These are phyloP conservation scores for Cataglyphis livida DNA, from an alignment of 2,888 invertebrate species.

Conservation along the genomic window DNA sequence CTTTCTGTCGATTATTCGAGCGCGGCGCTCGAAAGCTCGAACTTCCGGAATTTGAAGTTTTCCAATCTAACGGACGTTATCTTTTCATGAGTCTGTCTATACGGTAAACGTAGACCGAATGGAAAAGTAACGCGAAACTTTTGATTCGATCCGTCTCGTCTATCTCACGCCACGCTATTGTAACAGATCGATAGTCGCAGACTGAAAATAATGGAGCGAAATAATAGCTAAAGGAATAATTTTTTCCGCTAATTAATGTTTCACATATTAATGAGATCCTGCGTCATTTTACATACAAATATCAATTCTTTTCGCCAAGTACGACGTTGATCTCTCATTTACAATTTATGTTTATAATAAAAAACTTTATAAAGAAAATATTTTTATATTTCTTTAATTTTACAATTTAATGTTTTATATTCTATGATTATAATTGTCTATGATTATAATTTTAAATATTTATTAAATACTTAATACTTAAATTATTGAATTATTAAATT, in stretches of 20 bases:
- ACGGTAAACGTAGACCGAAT: constrained; percentile 26
- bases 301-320: neutral
- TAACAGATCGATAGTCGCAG: constrained; percentile 16
- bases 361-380: neutral
- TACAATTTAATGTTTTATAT: neutral
- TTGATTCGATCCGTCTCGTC: constrained; percentile 14
- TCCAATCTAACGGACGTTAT: constrained; percentile 62
- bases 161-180: constrained; percentile 3
- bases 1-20: constrained; percentile 41
- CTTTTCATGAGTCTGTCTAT: constrained; percentile 33
- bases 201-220: constrained; percentile 6
- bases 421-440: neutral
- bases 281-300: neutral
- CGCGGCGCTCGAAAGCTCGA: constrained; percentile 10
- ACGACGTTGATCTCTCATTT: neutral
- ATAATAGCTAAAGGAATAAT: neutral
- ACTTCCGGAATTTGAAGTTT: constrained; percentile 58
- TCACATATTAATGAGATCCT: neutral
- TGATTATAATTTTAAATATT: neutral
- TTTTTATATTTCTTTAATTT: neutral
- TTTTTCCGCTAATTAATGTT: neutral
- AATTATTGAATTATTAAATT: neutral
- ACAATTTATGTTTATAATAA: neutral
- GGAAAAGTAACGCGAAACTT: constrained; percentile 42
- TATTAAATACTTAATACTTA: neutral